Evolutionary conservation across 2,113 vertebrate species (phyloP), one percentile per base, ranked within the genome.

Genomic region (Tachysurus fulvidraco): DNA sequence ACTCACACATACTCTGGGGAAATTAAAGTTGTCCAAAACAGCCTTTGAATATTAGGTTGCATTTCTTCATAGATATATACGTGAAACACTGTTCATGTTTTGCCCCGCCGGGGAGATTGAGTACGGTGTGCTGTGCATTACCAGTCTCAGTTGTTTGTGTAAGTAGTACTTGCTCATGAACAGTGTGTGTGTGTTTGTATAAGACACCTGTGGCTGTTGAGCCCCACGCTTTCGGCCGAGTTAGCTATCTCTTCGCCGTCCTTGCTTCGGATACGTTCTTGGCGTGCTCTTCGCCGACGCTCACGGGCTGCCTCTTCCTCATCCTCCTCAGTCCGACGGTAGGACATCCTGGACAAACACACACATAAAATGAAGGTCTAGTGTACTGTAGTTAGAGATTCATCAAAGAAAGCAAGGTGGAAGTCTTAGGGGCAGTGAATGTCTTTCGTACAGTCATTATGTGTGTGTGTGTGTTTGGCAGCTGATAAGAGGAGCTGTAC

Each of bases 231-330:
- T 81, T 97, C 97, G 0, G 92, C 86, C 88, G 96, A 95, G 81
- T 94, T 93, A 79, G 94, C 87, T 23, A 93, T 83, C 44, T 97
- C 97, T 64, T 97, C 97, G 1, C 94, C 93, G 21, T 97, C 95
- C 85, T 89, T 91, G 91, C 64, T 87, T 88, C 94, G 93, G 91
- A 98, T 89, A 79, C 97, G 95, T 85, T 99, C 98, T 92, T 98
- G 97, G 7, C 98, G 96, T 60, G 97, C 98, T 62, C 97, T 92
- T 88, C 98, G 96, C 83, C 98, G 96, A 44, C 97, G 96, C 88
- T 99, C 98, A 3, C 97, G 95, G 57, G 98, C 98, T 0, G 97
- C 98, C 93, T 99, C 98, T 87, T 99, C 98, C 0, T 99, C 98
- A 3, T 99, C 98, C 0, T 99, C 98, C 0, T 98, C 96, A 0